Evolutionary conservation across 2,888 invertebrate genomes (phyloP).

Genomic region (Ferdinandea cuprea): DNA sequence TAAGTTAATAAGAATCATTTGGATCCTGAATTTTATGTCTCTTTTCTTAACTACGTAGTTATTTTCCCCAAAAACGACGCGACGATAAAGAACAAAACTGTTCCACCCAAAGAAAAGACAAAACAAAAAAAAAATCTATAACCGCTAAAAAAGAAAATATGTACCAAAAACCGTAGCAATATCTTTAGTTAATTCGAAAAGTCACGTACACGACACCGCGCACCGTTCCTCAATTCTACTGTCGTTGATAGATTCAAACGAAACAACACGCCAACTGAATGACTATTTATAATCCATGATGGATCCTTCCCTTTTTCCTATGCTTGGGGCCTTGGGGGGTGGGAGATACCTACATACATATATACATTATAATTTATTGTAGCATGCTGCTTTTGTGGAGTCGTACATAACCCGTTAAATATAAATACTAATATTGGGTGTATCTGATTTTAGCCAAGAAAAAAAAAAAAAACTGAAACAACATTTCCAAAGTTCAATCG

Average conservation of each 20-base stretch:
- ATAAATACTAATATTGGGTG: slow-evolving; percentile 55
- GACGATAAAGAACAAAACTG: not conserved
- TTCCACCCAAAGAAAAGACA: not conserved
- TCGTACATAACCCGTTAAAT: slow-evolving; percentile 58
- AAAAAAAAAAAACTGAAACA: not conserved
- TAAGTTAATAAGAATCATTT: no score
- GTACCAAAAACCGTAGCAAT: slow-evolving; percentile 8
- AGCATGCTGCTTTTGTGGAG: slow-evolving; percentile 56
- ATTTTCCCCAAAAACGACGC: no score
- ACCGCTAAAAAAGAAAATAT: not conserved
- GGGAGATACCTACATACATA: no score
- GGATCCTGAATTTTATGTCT: not conserved
- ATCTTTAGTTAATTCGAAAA: slow-evolving; percentile 49
- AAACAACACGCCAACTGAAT: slow-evolving; percentile 46
- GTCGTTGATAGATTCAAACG: slow-evolving; percentile 42
- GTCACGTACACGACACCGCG: slow-evolving; percentile 53
- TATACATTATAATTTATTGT: not conserved
- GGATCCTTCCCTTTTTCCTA: slow-evolving; percentile 32
- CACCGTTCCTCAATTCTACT: slow-evolving; percentile 1
- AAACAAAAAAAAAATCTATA: not conserved
- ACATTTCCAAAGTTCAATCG: slow-evolving; percentile 55
- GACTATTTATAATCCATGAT: slow-evolving; percentile 61
- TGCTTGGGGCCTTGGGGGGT: slow-evolving; percentile 14
- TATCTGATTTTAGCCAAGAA: slow-evolving; percentile 7
- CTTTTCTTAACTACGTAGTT: not conserved